Conservation (phyloP, 35 echinoderm and acorn worm species). For the Heliocidaris tuberculata region DNA sequence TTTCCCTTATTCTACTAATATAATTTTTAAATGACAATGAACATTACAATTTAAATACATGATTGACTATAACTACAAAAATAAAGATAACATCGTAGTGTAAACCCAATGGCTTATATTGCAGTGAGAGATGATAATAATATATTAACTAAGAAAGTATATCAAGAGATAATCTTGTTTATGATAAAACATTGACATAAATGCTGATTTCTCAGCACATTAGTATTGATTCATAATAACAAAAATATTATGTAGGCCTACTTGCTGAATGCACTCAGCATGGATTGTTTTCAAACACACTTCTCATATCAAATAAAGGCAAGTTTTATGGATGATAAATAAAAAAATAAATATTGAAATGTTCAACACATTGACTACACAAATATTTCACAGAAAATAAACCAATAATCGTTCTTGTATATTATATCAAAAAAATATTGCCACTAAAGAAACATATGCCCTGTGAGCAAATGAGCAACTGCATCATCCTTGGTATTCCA, state of each 20-base stretch:
- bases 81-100: neutral
- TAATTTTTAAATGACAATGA: neutral
- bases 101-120: neutral
- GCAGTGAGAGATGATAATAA: neutral
- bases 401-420: neutral
- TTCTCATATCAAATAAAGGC: slow-evolving; percentile 12
- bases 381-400: neutral
- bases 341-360: neutral
- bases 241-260: neutral
- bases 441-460: neutral
- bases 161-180: neutral
- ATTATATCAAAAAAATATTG: neutral
- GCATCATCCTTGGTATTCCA: neutral
- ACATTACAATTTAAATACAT: neutral
- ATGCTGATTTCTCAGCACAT: neutral
- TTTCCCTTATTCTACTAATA: neutral
- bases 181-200: neutral
- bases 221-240: neutral
- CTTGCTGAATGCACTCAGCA: neutral
- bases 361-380: neutral
- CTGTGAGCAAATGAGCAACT: neutral
- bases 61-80: neutral
- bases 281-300: neutral
- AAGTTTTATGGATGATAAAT: slow-evolving; percentile 6
- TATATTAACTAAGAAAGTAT: neutral